Evolutionary conservation across 2,113 vertebrate species (phyloP), one percentile per base, ranked within the genome.

Genomic region (Caranx melampygus): DNA sequence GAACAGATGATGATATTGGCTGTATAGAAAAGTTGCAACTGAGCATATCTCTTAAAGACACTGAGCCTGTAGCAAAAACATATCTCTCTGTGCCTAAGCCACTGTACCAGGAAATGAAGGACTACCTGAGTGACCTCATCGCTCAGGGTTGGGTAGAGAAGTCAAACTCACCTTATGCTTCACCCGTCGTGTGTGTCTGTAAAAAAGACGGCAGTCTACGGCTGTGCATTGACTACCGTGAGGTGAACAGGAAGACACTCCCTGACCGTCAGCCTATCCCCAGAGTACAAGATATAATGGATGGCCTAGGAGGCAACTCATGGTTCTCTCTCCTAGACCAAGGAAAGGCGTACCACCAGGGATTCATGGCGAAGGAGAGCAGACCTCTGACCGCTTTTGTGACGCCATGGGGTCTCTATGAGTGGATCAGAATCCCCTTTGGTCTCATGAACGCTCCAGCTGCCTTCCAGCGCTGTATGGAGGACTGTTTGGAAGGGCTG

Each of bases 361-460:
- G 33, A 26, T 60, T 74, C 12, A 73, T 86, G 63, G 35, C 20
- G 2, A 26, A 75, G 10, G 52, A 51, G 3, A 78, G 74, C 8
- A 33, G 54, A 2, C 65, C 26, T 6, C 11, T 86, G 40, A 82
- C 74, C 10, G 75, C 75, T 9, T 82, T 82, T 60, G 70, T 86
- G 59, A 82, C 75, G 5, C 75, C 75, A 10, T 82, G 79, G 84
- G 70, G 75, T 2, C 33, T 74, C 0, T 82, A 75, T 26, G 52
- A 81, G 31, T 78, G 75, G 69, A 52, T 86, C 5, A 21, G 61
- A 5, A 78, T 86, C 16, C 75, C 71, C 20, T 82, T 82, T 15
- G 60, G 64, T 0, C 42, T 75, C 0, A 75, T 82, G 75, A 86
- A 82, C 21, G 66, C 59, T 6, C 64, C 70, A 0, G 59, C 60